Evolutionary conservation across 2,797 vertebrate species (phyloP), one percentile per base, ranked within the genome.

Genomic region (Scolopax bukidnonensis): DNA sequence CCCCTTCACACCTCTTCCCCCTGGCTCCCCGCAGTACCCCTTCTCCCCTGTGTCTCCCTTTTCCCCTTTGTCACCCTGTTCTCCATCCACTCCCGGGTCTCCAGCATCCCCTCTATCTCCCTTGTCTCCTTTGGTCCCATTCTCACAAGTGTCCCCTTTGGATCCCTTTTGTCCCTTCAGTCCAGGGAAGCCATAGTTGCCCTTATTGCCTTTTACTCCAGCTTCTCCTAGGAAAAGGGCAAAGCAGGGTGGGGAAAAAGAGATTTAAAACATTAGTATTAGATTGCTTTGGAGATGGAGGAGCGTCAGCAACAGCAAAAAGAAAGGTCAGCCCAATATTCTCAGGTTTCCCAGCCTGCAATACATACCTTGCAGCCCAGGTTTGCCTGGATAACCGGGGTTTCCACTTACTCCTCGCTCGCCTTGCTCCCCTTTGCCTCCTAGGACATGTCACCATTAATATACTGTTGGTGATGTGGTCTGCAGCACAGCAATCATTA

Each of bases 401-500:
- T 93, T 65, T 41, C 99, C 99, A 11, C 91, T 88, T 8, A 86
- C 12, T 91, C 99, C 99, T 96, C 90, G 95, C 51, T 98, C 98
- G 11, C 99, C 99, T 96, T 97, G 98, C 68, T 99, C 99, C 78
- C 99, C 99, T 98, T 98, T 99, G 36, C 98, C 98, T 80, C 99
- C 99, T 99, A 88, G 93, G 95, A 97, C 61, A 71, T 95, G 51
- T 18, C 57, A 84, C 36, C 68, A 57, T 92, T 69, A 89, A 59
- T 10, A 41, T 7, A 48, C 24, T 77, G 21, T 7, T n/a, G 54
- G 7, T 16, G 69, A 5, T 23, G 41, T 15, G 68, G 54, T 23
- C 65, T 90, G 53, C 40, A 74, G 85, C 59, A 36, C 83, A 77
- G 54, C 68, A 33, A 11, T 23, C 33, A 10, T 14, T 65, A 16